Base-by-base conservation (phyloP, 2,797 vertebrate genomes). In the Notoglanidium macrostoma region DNA sequence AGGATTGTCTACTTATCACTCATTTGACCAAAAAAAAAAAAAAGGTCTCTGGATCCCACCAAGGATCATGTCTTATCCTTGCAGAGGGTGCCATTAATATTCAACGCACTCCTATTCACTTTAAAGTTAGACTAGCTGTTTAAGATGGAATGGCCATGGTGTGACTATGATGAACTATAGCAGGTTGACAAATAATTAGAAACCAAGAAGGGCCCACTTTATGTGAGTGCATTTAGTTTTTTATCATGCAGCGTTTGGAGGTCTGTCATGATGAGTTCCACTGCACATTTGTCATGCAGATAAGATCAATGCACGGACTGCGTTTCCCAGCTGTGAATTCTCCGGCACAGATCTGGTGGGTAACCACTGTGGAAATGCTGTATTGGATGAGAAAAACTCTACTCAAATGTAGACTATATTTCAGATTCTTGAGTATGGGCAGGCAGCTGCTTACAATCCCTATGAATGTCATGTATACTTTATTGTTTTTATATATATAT, bases 211-310 rank as follows among this genome's bases (percentile, higher is more conserved):
- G 74, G 70, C 44, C 72, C 82, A 72, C 70, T 65, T 89, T 89
- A 86, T 84, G 89, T 86, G 91, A 81, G 90, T 89, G 89, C 65
- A 79, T 84, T 92, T 90, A 89, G 90, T 93, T 92, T 90, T 73
- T 85, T 90, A 89, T 90, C 54, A 90, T 91, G 91, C 90, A 51
- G 81, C 51, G 46, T 89, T 88, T 91, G 86, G 5, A 89, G 88
- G 90, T 91, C 86, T 92, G 90, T 94, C 93, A 93, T 86, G 88
- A 61, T 55, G 74, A 91, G 91, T 57, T 86, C 49, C 46, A 7
- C 74, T 74, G 74, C 89, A 91, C 92, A 94, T 95, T 94, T 86
- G 92, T 95, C 94, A 94, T 87, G 44, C 82, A 90, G 94, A 95
- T 94, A 92, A 91, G 88, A 95, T 94, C 93, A 91, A 89, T 92